Evolutionary conservation across 2,113 vertebrate genomes (phyloP).

Genomic region (Formicarius rufipectus): DNA sequence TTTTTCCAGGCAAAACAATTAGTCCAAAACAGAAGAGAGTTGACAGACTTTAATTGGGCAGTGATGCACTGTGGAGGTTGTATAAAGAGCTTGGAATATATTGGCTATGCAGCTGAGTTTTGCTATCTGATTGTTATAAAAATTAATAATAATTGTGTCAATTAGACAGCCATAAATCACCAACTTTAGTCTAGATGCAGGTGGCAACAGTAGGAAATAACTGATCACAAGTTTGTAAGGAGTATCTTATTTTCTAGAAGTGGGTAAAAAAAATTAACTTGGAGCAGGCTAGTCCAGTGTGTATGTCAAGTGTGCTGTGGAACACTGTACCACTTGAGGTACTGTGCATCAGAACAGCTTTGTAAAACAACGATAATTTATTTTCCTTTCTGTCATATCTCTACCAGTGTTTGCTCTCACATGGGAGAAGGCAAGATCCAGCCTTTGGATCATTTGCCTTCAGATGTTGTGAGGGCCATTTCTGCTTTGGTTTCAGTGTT

Average conservation of each 20-base stretch:
- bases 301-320: background rate
- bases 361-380: background rate
- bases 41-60: background rate
- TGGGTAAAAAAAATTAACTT: background rate
- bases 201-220: background rate
- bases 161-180: background rate
- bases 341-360: background rate
- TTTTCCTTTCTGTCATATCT: background rate
- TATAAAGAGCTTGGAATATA: background rate
- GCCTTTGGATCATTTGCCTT: background rate
- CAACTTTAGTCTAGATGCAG: background rate
- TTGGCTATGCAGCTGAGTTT: background rate
- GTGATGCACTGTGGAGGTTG: rapidly evolving
- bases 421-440: background rate
- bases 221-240: background rate
- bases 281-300: background rate
- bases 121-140: background rate
- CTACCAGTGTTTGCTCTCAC: background rate
- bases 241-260: background rate
- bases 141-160: background rate
- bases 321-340: background rate
- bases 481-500: background rate
- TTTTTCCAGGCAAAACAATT: background rate
- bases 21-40: background rate
- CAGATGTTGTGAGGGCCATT: background rate